Percentiles rank a stretch among this genome's conserved stretches.
Conservation (phyloP, 1,140 invertebrate species). For the Drosophila malerkotliana region DNA sequence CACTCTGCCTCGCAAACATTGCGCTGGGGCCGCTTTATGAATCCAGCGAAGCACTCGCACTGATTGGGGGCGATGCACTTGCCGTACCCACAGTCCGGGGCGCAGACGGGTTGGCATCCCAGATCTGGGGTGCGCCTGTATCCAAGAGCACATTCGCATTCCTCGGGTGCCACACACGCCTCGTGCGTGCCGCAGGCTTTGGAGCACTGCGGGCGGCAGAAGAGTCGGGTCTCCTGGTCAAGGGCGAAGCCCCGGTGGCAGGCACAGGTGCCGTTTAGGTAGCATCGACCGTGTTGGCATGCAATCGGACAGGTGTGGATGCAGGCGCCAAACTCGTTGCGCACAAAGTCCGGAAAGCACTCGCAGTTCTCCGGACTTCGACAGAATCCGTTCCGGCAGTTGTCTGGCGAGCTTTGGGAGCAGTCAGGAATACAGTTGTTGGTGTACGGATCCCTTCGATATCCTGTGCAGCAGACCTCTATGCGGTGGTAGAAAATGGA, state of each 20-base stretch:
- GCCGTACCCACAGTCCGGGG: slow-evolving; percentile 86
- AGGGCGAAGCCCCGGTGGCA: slow-evolving; percentile 87
- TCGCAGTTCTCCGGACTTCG: slow-evolving; percentile 85
- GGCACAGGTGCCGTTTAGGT: slow-evolving; percentile 85
- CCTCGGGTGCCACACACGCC: slow-evolving; percentile 85
- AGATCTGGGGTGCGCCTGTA: slow-evolving; percentile 83
- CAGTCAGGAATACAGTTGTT: slow-evolving; percentile 86
- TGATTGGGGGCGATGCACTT: slow-evolving; percentile 86
- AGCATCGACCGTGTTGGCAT: slow-evolving; percentile 83
- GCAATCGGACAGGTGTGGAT: slow-evolving; percentile 77
- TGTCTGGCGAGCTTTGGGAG: slow-evolving; percentile 61
- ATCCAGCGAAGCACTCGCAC: slow-evolving; percentile 86
- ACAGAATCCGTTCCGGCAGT: slow-evolving; percentile 86
- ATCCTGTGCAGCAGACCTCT: slow-evolving; percentile 86
- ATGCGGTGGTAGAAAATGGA: slow-evolving; percentile 82
- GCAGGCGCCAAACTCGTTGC: slow-evolving; percentile 70
- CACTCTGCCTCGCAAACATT: slow-evolving; percentile 81
- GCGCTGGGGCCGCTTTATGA: slow-evolving; percentile 61
- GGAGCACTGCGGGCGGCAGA: slow-evolving; percentile 85
- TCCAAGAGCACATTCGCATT: slow-evolving; percentile 86
- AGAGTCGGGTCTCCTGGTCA: slow-evolving; percentile 84
- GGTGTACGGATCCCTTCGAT: slow-evolving; percentile 85
- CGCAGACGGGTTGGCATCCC: slow-evolving; percentile 78
- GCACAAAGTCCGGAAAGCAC: slow-evolving; percentile 87
- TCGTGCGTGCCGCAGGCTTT: slow-evolving; percentile 66